Evolutionary conservation across 1,140 invertebrate species (phyloP), one percentile per base, ranked within the genome.

Genomic region (Episyrphus balteatus): DNA sequence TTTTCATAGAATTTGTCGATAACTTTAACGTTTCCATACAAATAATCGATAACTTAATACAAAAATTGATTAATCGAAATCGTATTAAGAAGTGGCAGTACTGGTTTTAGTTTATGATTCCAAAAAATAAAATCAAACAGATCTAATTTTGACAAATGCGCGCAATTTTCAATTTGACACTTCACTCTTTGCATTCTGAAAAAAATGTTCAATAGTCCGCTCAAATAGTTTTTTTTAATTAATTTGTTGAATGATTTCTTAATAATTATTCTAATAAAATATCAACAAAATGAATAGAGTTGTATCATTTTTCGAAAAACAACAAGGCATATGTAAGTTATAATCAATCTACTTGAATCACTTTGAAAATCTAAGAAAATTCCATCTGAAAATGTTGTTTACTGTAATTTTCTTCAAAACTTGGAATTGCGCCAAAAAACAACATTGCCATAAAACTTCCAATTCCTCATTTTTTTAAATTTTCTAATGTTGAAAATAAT

Each of bases 301-400:
- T 33, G 30, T 45, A 38, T 17, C 38, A 6, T 46, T 52, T 15
- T 42, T 50, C 11, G 45, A 49, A 30, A 46, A 44, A 38, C 44
- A 50, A 32, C 34, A 49, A 13, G 48, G 47, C 26, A 46, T 50
- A n/a, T 15, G 49, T 50, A 50, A 50, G 49, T 50, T n/a, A 37
- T 15, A 34, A 10, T 37, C 26, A 36, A 21, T 32, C 34, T 36
- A n/a, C 18, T 34, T 18, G 12, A 45, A 31, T 37, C 21, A 12
- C 34, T 34, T 17, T 31, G 39, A 14, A 15, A 31, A 36, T 14
- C 12, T 33, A 40, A 40, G 13, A 47, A 33, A 40, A 18, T 2
- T 6, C 10, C 36, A 17, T 1, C 14, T 38, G 31, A 13, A 15
- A 40, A 8, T 41, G 11, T 14, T 31, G 5, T 30, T 17, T 37